Evolutionary conservation across 2,113 vertebrate species (phyloP).

Genomic region (Scomber colias): DNA sequence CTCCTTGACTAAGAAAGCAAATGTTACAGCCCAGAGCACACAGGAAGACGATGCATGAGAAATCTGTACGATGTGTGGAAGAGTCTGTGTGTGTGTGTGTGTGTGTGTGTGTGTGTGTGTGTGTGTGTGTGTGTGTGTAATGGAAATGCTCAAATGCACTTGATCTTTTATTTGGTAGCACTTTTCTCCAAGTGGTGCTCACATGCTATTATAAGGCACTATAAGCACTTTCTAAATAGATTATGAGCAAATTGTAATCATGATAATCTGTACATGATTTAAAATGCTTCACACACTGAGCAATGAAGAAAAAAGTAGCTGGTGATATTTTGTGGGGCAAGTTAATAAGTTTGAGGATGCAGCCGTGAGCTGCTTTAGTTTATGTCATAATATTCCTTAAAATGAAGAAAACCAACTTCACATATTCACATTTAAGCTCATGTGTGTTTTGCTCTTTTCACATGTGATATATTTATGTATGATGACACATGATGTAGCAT

Average conservation of each 20-base stretch:
- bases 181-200: constrained; percentile 66
- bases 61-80: constrained; percentile 67
- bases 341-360: not conserved
- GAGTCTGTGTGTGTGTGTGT: constrained; percentile 26
- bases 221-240: constrained; percentile 65
- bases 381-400: not conserved
- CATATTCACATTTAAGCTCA: no score
- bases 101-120: constrained; percentile 33
- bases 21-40: constrained; percentile 80
- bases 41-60: constrained; percentile 74
- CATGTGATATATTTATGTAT: no score
- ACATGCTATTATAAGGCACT: constrained; percentile 60
- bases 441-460: no score
- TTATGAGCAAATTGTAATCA: constrained; percentile 63
- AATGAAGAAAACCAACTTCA: no score
- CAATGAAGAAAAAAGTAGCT: constrained; percentile 34
- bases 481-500: no score
- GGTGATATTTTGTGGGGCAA: constrained; percentile 18
- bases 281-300: constrained; percentile 44
- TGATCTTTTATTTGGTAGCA: constrained; percentile 72
- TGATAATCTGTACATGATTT: constrained; percentile 57
- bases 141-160: constrained; percentile 64
- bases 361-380: not conserved
- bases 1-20: constrained; percentile 82
- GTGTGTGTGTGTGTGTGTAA: not conserved